phyloP scores from a whole-genome alignment of 2,797 vertebrate genomes.

The Choloepus didactylus region DNA sequence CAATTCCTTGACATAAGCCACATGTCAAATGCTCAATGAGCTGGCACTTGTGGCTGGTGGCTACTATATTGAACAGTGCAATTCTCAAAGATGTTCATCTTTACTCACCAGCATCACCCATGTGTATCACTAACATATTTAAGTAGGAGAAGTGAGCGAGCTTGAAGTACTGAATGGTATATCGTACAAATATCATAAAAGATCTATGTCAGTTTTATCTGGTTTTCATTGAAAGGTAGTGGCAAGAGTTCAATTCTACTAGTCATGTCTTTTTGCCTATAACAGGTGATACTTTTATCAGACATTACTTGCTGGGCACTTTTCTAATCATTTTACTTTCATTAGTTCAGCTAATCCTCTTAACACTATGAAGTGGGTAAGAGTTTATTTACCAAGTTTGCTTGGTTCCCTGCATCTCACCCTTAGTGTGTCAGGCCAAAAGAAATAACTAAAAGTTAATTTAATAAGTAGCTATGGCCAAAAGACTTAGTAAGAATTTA shows the following conservation, averaged over 20 bases:
- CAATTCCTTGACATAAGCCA: background rate
- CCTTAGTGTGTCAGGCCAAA: constrained; percentile 7
- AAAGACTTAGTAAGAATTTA: constrained; percentile 29
- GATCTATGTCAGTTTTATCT: background rate
- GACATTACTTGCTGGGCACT: background rate
- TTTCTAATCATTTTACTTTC: constrained; percentile 26
- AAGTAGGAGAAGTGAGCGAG: background rate
- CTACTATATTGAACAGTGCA: background rate
- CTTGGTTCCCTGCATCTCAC: background rate
- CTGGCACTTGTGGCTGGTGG: background rate
- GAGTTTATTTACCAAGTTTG: background rate
- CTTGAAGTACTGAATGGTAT: background rate
- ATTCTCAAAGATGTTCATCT: background rate
- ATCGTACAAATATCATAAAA: background rate
- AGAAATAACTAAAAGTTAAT: background rate
- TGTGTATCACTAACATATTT: background rate
- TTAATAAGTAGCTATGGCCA: background rate
- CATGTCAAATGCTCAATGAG: background rate
- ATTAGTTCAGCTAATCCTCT: background rate
- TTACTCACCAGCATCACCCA: background rate
- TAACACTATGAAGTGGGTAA: background rate
- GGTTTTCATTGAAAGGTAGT: background rate
- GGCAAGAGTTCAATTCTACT: background rate
- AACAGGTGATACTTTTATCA: background rate
- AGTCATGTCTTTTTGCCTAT: background rate